Conservation (phyloP, 53 echinoderm and acorn worm genomes). For the Mesocentrotus franciscanus region DNA sequence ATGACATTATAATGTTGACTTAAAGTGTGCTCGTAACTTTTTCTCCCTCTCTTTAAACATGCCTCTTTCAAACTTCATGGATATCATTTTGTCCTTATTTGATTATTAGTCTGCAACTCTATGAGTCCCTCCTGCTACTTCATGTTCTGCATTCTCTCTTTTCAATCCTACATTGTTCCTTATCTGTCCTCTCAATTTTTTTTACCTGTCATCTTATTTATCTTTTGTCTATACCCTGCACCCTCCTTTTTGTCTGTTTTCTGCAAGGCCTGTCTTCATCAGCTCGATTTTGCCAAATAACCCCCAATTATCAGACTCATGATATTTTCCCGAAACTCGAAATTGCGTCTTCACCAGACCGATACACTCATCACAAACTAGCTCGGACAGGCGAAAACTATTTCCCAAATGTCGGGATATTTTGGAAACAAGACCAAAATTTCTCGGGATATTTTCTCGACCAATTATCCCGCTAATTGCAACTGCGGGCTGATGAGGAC, state of each 20-base stretch:
- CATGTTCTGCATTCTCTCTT: background rate
- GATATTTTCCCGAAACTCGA: too few relatives aligned
- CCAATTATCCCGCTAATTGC: too few relatives aligned
- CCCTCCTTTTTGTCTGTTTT: background rate
- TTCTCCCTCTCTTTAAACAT: background rate
- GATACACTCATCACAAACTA: too few relatives aligned
- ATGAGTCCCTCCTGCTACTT: too few relatives aligned
- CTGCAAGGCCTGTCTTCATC: background rate
- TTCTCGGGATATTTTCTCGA: too few relatives aligned
- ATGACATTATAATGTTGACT: background rate
- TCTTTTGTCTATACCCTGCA: background rate
- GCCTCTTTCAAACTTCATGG: background rate
- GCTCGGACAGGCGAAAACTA: too few relatives aligned
- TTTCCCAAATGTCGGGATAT: too few relatives aligned
- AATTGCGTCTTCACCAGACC: too few relatives aligned
- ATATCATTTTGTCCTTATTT: background rate
- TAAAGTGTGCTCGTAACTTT: background rate
- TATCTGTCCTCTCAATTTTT: background rate
- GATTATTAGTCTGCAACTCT: background rate
- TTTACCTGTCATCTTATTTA: background rate
- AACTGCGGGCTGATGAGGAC: too few relatives aligned
- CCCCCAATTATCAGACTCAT: too few relatives aligned
- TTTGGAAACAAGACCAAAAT: too few relatives aligned
- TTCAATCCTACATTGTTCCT: background rate
- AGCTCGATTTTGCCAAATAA: background rate